Evolutionary conservation across 1,140 invertebrate species (phyloP).

Genomic region (Brachionus calyciflorus): DNA sequence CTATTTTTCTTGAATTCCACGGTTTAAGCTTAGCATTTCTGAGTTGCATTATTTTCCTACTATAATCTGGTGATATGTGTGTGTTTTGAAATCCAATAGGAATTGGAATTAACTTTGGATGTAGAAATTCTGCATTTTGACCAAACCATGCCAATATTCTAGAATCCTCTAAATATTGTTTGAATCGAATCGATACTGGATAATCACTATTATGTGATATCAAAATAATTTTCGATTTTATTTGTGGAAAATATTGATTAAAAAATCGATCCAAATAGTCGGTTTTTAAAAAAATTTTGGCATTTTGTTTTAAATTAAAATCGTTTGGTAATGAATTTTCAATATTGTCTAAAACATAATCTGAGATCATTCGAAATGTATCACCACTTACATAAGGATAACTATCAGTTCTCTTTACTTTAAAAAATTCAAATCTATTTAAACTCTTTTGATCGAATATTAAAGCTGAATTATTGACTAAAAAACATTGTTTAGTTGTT

Average conservation of each 20-base stretch:
- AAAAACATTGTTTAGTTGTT: no score
- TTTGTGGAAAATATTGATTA: neutral
- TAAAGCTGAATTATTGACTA: no score
- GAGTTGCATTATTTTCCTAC: neutral
- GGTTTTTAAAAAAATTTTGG: neutral
- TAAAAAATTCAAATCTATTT: neutral
- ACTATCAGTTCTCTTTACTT: neutral
- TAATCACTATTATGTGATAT: conserved; percentile 13
- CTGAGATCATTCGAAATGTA: neutral
- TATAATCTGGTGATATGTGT: neutral
- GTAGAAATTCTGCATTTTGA: neutral
- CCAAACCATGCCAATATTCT: neutral
- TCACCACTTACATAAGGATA: conserved; percentile 1
- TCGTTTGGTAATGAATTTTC: no score
- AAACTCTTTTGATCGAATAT: no score
- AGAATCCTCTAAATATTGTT: neutral
- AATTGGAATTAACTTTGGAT: neutral
- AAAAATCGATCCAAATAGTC: neutral
- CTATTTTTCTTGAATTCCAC: neutral
- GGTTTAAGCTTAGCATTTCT: neutral
- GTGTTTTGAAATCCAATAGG: neutral
- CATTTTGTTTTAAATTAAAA: neutral
- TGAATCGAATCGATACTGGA: neutral
- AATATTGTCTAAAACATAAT: neutral
- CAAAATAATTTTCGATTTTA: neutral